Evolutionary conservation across 1,140 invertebrate species (phyloP).

Genomic region (Venturia canescens): DNA sequence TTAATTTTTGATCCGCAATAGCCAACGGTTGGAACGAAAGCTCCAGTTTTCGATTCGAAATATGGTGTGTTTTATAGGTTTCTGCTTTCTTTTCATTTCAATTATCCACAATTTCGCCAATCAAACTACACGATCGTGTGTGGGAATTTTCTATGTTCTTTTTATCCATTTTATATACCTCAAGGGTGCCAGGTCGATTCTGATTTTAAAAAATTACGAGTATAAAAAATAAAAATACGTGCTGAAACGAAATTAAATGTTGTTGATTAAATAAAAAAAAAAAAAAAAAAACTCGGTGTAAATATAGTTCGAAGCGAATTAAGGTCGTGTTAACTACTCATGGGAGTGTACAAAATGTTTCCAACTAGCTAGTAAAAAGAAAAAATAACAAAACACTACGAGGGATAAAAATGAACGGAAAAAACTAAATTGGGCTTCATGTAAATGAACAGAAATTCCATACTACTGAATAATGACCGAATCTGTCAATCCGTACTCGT

Average conservation of each 20-base stretch:
- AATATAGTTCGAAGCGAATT: slow-evolving; percentile 3
- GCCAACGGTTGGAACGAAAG: too few relatives aligned
- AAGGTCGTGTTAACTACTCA: neutral
- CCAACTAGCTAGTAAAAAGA: slow-evolving; percentile 12
- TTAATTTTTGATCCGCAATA: neutral
- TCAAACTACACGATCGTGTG: neutral
- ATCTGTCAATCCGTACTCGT: slow-evolving; percentile 35
- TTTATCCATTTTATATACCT: slow-evolving; percentile 35
- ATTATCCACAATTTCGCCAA: neutral
- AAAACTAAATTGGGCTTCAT: neutral
- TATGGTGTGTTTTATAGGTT: too few relatives aligned
- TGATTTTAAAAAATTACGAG: slow-evolving; percentile 55
- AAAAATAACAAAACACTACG: slow-evolving; percentile 35
- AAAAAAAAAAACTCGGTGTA: slow-evolving; percentile 28
- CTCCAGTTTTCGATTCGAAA: too few relatives aligned
- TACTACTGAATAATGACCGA: slow-evolving; percentile 42
- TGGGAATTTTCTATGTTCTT: neutral
- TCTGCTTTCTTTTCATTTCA: too few relatives aligned
- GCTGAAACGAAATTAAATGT: slow-evolving; percentile 31
- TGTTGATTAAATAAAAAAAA: slow-evolving; percentile 11
- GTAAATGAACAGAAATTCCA: neutral
- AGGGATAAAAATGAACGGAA: neutral
- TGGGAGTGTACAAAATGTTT: neutral
- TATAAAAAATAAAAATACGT: slow-evolving; percentile 54
- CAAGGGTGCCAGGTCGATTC: slow-evolving; percentile 63